Evolutionary conservation across 1,140 invertebrate species (phyloP).

Genomic region (Atta cephalotes): DNA sequence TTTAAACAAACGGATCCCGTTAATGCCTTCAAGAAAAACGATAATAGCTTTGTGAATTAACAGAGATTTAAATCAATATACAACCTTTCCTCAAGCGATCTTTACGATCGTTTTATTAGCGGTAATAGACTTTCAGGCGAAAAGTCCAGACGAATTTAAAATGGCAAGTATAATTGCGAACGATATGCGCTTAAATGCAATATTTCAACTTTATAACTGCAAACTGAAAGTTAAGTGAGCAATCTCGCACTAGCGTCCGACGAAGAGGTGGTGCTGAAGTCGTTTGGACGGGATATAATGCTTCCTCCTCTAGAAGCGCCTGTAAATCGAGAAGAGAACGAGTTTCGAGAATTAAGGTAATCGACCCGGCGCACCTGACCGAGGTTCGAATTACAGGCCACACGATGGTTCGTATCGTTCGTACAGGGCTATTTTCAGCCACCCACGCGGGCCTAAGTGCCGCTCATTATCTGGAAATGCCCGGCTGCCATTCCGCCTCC

Average conservation of each 20-base stretch:
- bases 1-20: background rate
- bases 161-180: background rate
- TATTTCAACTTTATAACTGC: constrained; percentile 50
- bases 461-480: constrained; percentile 69
- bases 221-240: constrained; percentile 59
- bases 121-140: background rate
- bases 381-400: constrained; percentile 69
- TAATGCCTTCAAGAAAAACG: background rate
- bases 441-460: constrained; percentile 71
- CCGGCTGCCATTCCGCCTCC: constrained; percentile 61
- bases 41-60: background rate
- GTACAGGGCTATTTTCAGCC: constrained; percentile 67
- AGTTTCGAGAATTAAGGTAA: constrained; percentile 77
- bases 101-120: constrained; percentile 3
- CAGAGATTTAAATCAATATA: background rate
- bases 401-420: constrained; percentile 45
- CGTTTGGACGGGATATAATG: constrained; percentile 19
- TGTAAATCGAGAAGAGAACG: constrained; percentile 73
- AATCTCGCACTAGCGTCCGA: constrained; percentile 45
- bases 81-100: background rate
- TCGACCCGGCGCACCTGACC: constrained; percentile 75
- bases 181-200: constrained; percentile 29
- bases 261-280: constrained; percentile 45
- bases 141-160: background rate
- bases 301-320: constrained; percentile 41